phyloP scores from a whole-genome alignment of 2,797 vertebrate species.

The Euthynnus affinis region DNA sequence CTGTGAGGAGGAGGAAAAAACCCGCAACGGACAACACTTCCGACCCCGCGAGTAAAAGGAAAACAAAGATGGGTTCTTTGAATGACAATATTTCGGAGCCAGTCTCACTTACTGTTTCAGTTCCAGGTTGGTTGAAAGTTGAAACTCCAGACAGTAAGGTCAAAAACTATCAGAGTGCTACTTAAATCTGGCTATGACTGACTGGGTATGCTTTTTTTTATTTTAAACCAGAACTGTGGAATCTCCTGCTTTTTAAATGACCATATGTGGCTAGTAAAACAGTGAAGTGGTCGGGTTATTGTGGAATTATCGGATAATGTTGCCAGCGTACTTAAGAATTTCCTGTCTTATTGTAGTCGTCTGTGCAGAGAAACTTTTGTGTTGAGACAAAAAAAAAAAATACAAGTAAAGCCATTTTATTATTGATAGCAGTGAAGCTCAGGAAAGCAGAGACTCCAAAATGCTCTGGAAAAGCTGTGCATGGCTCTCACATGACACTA shows the following conservation, averaged over 20 bases:
- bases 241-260: constrained; percentile 17
- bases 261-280: constrained; percentile 13
- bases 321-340: background rate
- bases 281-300: constrained; percentile 1
- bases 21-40: background rate
- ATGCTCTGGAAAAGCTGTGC: background rate
- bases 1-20: constrained; percentile 84
- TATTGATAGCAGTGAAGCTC: background rate
- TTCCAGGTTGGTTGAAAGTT: constrained; percentile 85
- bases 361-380: background rate
- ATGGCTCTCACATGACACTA: background rate
- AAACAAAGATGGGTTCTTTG: constrained; percentile 70
- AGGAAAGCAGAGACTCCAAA: background rate
- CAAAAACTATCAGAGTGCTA: background rate
- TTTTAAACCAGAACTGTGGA: constrained; percentile 1
- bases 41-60: constrained; percentile 78
- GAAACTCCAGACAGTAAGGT: background rate
- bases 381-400: constrained; percentile 1
- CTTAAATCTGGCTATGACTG: background rate
- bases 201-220: background rate
- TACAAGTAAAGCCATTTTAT: background rate
- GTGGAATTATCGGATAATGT: constrained; percentile 13
- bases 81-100: constrained; percentile 56
- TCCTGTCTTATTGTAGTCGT: background rate
- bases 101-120: constrained; percentile 75